phyloP scores from a whole-genome alignment of 2,797 vertebrate species.

The Lates japonicus region DNA sequence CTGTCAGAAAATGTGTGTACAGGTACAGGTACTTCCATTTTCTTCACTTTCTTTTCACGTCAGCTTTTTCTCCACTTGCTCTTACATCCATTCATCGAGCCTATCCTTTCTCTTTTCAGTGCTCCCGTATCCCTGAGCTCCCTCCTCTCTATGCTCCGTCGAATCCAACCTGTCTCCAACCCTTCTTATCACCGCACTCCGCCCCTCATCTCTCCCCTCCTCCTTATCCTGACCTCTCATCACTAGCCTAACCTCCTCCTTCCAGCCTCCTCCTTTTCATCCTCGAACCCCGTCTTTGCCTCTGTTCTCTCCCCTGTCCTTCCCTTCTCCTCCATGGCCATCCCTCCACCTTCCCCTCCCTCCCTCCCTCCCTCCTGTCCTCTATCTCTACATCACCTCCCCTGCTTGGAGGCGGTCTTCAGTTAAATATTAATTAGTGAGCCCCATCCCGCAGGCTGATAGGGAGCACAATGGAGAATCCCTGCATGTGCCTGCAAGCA shows the following conservation, averaged over 20 bases:
- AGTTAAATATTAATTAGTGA: slow-evolving; percentile 89
- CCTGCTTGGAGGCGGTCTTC: slow-evolving; percentile 72
- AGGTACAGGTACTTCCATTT: not conserved
- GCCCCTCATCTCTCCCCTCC: slow-evolving; percentile 49
- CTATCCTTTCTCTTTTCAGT: slow-evolving; percentile 13
- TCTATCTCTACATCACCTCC: slow-evolving; percentile 72
- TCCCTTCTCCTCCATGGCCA: slow-evolving; percentile 40
- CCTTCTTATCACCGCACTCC: slow-evolving; percentile 46
- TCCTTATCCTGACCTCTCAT: slow-evolving; percentile 60
- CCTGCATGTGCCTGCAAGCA: slow-evolving; percentile 75
- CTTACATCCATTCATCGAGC: slow-evolving; percentile 16
- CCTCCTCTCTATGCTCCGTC: slow-evolving; percentile 25
- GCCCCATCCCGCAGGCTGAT: slow-evolving; percentile 80
- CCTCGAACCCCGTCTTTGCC: slow-evolving; percentile 38
- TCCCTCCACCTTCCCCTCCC: slow-evolving; percentile 30
- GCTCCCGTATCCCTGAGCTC: slow-evolving; percentile 28
- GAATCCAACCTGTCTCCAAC: slow-evolving; percentile 53
- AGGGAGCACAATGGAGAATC: slow-evolving; percentile 82
- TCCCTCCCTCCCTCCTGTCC: slow-evolving; percentile 32
- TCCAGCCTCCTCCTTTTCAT: slow-evolving; percentile 41
- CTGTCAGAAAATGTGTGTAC: slow-evolving; percentile 8
- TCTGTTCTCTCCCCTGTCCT: slow-evolving; percentile 38
- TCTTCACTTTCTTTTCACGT: not conserved
- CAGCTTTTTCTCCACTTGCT: not conserved
- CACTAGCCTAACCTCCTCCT: slow-evolving; percentile 53